Evolutionary conservation across 2,888 invertebrate species (phyloP), one percentile per base, ranked within the genome.

Genomic region (Crepidodera aurea): DNA sequence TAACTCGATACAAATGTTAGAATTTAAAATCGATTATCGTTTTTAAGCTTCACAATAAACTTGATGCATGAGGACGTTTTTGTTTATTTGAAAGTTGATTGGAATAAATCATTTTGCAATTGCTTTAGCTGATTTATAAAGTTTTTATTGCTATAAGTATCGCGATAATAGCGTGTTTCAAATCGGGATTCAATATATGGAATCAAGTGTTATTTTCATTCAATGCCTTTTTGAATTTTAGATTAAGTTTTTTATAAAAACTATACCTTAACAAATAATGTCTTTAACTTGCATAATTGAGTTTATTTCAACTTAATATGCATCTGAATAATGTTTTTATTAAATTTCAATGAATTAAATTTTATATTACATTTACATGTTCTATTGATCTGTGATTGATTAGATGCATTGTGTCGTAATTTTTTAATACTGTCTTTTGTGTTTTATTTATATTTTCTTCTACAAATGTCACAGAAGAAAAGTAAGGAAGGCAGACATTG

Each of bases 1-100:
- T 51, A 46, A 51, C 51, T 51, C 37, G 46, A 51, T 54, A 57
- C 55, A 54, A 64, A 64, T 60, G 64, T 53, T 56, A 39, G 60
- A 60, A 60, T 64, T 56, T 50, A 57, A 64, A 64, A 60, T 57
- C 57, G 53, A 64, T 64, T 54, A 64, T 42, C 18, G 56, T 60
- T 44, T 59, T 59, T 25, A 46, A 55, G 32, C 25, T 27, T 25
- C 18, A 42, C 37, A 19, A 51, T 51, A 51, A 51, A 51, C 12
- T 22, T 53, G 51, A 29, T 12, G n/a, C 15, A 42, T 8, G 19
- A 27, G 13, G 13, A 22, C 5, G 32, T 55, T 46, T 46, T 44
- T 44, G 44, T 55, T 55, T 55, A 55, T 48, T 25, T 48, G 46
- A 2, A 22, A 25, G 13, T 27, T 13, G 19, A 34, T 55, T 12